phyloP scores from a whole-genome alignment of 1,140 invertebrate genomes.

The Episyrphus balteatus region DNA sequence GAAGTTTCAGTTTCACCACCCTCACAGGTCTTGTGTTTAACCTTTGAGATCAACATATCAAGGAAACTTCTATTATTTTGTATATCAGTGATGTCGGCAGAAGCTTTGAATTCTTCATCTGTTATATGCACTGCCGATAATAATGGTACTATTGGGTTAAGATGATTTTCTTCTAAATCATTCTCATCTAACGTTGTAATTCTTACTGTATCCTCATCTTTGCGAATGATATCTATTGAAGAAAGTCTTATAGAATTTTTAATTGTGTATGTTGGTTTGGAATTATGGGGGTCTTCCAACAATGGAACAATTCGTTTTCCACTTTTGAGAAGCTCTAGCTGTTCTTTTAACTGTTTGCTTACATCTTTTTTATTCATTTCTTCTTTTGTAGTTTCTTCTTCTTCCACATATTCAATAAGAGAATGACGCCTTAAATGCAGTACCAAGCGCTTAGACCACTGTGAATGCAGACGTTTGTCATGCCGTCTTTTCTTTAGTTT shows the following conservation, averaged over 20 bases:
- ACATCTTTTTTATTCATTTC: slow-evolving; percentile 20
- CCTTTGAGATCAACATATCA: slow-evolving; percentile 29
- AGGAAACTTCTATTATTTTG: slow-evolving; percentile 20
- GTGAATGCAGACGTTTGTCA: not conserved
- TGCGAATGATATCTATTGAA: no score
- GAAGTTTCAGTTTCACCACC: no score
- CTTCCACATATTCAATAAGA: not conserved
- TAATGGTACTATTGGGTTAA: no score
- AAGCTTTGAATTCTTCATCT: no score
- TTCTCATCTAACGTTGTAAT: no score
- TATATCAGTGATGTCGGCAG: no score
- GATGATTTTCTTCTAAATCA: no score
- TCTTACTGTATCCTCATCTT: no score
- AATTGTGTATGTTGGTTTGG: not conserved
- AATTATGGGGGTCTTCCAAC: slow-evolving; percentile 18
- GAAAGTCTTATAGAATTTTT: not conserved
- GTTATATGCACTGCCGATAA: no score
- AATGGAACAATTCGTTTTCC: slow-evolving; percentile 17
- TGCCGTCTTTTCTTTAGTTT: no score
- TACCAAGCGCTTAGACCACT: slow-evolving; percentile 21
- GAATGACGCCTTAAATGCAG: slow-evolving; percentile 1
- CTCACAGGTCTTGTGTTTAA: no score
- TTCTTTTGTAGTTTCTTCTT: slow-evolving; percentile 22
- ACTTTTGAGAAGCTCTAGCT: slow-evolving; percentile 24
- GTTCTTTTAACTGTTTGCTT: slow-evolving; percentile 29